Conservation (phyloP, 2,113 vertebrate species). For the Camelus dromedarius region DNA sequence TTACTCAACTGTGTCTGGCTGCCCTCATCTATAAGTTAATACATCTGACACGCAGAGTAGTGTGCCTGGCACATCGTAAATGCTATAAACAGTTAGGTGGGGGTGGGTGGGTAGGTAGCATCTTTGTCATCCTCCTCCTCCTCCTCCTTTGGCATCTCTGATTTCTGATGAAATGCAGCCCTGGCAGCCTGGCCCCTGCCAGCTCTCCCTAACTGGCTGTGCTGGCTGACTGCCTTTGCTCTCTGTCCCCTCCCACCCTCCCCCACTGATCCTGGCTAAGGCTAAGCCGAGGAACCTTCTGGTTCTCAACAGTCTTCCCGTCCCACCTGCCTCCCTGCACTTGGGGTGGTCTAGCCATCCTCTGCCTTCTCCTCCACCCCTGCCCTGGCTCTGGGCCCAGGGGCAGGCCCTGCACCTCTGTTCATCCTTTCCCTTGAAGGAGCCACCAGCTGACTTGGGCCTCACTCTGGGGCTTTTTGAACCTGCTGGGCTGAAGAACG, state of each 20-base stretch:
- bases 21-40: not conserved
- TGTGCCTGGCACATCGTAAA: not conserved
- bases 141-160: not conserved
- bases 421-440: not conserved
- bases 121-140: accelerated
- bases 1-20: not conserved
- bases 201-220: not conserved
- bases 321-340: not conserved
- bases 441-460: not conserved
- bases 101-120: too few relatives aligned
- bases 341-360: not conserved
- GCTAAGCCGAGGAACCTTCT: conserved; percentile 37
- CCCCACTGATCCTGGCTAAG: not conserved
- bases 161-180: conserved; percentile 17
- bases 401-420: not conserved
- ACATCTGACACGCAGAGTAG: not conserved
- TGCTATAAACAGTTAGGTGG: not conserved
- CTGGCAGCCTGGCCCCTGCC: not conserved
- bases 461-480: not conserved
- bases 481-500: not conserved
- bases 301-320: not conserved
- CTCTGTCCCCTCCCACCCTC: not conserved
- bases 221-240: not conserved
- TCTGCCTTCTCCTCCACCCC: not conserved
- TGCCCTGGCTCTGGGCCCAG: conserved; percentile 40